phyloP scores from a whole-genome alignment of 2,888 invertebrate genomes.

The Leptopterna dolabrata region DNA sequence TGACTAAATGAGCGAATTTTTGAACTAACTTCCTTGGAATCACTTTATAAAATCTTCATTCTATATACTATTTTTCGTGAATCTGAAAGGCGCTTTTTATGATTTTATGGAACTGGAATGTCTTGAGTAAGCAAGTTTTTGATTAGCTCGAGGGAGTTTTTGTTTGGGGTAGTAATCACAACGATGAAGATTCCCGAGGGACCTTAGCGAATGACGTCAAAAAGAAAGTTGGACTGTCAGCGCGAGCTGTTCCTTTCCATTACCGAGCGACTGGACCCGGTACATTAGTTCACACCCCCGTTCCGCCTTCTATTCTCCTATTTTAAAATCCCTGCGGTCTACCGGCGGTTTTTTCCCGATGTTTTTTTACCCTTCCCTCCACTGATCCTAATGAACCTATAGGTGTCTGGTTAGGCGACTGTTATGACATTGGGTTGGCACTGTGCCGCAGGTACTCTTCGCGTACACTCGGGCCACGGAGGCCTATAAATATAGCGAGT shows the following conservation, averaged over 20 bases:
- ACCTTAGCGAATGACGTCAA: background rate
- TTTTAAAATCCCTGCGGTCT: conserved; percentile 43
- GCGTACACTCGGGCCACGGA: conserved; percentile 13
- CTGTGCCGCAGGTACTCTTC: conserved; percentile 39
- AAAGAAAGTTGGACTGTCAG: background rate
- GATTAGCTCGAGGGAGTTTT: no score
- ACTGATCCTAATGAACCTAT: conserved; percentile 48
- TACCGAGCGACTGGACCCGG: background rate
- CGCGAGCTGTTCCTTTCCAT: background rate
- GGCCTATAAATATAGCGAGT: background rate
- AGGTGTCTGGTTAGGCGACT: conserved; percentile 50
- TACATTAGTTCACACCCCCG: conserved; percentile 12
- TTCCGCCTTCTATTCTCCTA: background rate
- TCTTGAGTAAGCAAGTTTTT: no score
- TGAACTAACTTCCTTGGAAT: no score
- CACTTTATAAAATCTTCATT: no score
- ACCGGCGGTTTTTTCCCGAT: background rate
- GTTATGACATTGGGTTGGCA: conserved; percentile 46
- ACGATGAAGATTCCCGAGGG: background rate
- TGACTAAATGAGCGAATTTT: no score
- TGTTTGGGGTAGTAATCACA: no score
- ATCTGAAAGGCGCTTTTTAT: no score
- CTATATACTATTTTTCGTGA: no score
- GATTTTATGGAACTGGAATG: no score
- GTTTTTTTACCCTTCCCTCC: background rate